These are phyloP conservation scores for Eilema depressum DNA, from an alignment of 2,888 invertebrate genomes.

Conservation along the genomic window DNA sequence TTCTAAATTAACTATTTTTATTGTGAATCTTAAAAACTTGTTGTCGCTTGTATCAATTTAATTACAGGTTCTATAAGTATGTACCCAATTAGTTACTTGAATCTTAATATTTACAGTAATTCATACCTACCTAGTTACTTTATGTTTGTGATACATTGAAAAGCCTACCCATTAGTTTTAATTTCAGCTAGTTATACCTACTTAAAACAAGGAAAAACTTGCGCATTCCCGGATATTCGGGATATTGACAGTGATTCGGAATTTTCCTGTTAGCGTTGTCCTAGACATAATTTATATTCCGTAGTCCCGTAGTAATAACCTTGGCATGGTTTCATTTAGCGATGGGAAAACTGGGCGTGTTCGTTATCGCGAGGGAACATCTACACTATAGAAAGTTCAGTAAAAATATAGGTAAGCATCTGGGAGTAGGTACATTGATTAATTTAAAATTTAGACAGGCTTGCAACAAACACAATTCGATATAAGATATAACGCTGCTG, in stretches of 20 bases:
- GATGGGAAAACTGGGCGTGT: conserved; percentile 41
- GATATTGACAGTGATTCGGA: conserved; percentile 27
- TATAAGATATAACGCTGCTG: conserved; percentile 14
- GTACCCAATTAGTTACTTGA: no score
- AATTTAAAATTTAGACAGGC: not conserved
- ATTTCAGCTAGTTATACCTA: not conserved
- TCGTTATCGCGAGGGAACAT: conserved; percentile 17
- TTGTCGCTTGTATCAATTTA: no score
- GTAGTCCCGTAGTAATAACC: conserved; percentile 29
- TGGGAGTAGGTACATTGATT: not conserved
- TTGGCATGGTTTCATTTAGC: conserved; percentile 49
- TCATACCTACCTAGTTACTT: no score
- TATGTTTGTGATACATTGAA: not conserved
- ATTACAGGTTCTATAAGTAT: no score
- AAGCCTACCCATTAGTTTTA: not conserved
- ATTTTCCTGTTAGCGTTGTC: conserved; percentile 36
- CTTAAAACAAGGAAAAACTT: not conserved
- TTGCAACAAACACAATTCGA: not conserved
- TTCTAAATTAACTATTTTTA: not conserved
- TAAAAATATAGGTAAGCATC: conserved; percentile 3
- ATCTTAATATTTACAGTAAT: no score
- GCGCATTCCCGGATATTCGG: conserved; percentile 22
- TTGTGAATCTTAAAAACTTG: no score
- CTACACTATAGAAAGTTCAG: conserved; percentile 1
- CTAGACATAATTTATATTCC: not conserved